phyloP scores from a whole-genome alignment of 2,113 vertebrate species.

The Clupea harengus region DNA sequence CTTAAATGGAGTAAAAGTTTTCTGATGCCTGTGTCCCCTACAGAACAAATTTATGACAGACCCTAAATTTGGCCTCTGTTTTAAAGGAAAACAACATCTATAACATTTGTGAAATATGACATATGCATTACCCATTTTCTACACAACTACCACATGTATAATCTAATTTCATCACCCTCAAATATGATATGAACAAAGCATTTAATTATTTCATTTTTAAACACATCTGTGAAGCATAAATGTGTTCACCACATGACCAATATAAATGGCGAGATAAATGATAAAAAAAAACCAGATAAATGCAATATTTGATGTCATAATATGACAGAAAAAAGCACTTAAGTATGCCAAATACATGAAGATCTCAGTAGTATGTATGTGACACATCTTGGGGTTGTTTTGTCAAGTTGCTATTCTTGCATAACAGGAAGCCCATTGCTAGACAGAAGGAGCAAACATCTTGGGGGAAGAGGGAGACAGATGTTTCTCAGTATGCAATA shows the following conservation, averaged over 20 bases:
- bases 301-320: neutral
- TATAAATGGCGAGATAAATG: no score
- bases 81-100: no score
- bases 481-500: constrained; percentile 37
- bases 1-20: neutral
- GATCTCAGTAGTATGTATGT: neutral
- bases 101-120: neutral
- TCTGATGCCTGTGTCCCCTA: neutral
- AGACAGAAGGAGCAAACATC: constrained; percentile 35
- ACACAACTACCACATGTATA: no score
- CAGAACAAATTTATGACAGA: neutral
- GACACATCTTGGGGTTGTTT: constrained; percentile 4
- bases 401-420: neutral
- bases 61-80: neutral
- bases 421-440: constrained; percentile 7
- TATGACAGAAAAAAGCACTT: neutral
- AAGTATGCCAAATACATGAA: no score
- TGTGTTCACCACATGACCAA: neutral
- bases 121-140: neutral
- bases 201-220: neutral
- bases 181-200: neutral
- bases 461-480: constrained; percentile 21
- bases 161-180: no score
- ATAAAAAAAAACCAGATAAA: no score
- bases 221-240: neutral